Evolutionary conservation across 2,888 invertebrate genomes (phyloP), one percentile per base, ranked within the genome.

Genomic region (Matsumyia berberina): DNA sequence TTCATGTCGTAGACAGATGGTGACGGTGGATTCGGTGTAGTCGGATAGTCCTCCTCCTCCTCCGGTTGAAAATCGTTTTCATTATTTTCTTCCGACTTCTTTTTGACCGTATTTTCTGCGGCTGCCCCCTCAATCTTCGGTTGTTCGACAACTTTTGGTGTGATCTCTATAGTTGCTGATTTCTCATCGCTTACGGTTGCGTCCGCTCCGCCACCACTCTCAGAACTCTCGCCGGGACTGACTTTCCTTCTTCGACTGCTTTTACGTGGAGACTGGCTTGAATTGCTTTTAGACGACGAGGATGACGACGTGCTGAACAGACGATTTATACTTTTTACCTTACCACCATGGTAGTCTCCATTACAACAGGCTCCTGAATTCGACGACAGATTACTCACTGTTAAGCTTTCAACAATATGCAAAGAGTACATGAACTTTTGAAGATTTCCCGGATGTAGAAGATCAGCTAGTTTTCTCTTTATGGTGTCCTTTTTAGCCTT

Each of bases 391-490:
- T 90, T 90, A 69, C 89, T 90, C 2, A 91, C 77, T 0, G 91
- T 94, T 24, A 96, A 92, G 39, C 95, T 95, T 90, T 97, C 97
- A 0, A 98, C 96, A 87, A 98, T 98, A 90, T 98, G 97, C 80
- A 98, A 92, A 0, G 97, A 97, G 90, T 98, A 98, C 97, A 98
- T 98, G 66, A 98, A 94, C 90, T 97, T 97, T 91, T 98, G 98
- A 0, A 98, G 96, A 90, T 97, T 97, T 31, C 95, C 95, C 0
- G 97, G 96, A 92, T 98, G 96, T 9, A 98, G 93, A 0, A 98
- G 92, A 87, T 96, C 95, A 17, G 95, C 94, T 55, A 97, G 88
- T 87, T 90, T 91, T 66, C 90, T 89, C 70, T 91, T 91, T 33
- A 90, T 90, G 29, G 89, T 88, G 37, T 91, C 91, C n/a, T 89